phyloP scores from a whole-genome alignment of 2,797 vertebrate species.

The Anniella stebbinsi region DNA sequence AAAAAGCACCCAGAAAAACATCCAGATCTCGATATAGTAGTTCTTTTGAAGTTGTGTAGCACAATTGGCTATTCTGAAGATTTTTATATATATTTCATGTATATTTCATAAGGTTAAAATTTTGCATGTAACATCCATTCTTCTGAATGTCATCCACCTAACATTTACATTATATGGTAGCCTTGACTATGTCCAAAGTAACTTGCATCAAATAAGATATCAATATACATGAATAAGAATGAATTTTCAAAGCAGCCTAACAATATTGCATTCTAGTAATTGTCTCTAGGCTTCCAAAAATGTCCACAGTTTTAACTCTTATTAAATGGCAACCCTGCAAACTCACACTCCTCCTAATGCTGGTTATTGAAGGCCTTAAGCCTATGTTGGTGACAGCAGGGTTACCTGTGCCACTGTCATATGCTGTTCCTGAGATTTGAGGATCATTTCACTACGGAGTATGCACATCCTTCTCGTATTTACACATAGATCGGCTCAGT shows the following conservation, averaged over 20 bases:
- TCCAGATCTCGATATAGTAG: background rate
- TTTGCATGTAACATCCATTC: conserved; percentile 8
- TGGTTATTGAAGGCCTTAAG: background rate
- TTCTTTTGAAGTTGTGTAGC: background rate
- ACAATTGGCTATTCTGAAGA: conserved; percentile 1
- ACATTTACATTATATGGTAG: background rate
- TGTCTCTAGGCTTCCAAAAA: background rate
- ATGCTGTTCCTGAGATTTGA: background rate
- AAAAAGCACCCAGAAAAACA: background rate
- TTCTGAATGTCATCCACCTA: background rate
- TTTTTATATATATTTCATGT: conserved; percentile 27
- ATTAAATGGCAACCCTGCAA: background rate
- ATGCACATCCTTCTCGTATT: background rate
- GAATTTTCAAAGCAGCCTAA: background rate
- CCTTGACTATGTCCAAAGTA: background rate
- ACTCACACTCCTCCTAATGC: background rate
- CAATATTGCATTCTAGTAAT: conserved; percentile 21
- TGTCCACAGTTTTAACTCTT: background rate
- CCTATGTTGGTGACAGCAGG: background rate
- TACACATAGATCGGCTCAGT: conserved; percentile 42
- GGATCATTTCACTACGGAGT: background rate
- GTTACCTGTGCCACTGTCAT: background rate
- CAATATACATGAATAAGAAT: background rate
- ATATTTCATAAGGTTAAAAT: conserved; percentile 33
- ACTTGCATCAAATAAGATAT: background rate